Base-by-base conservation (phyloP, 2,797 vertebrate genomes). In the Anniella stebbinsi region DNA sequence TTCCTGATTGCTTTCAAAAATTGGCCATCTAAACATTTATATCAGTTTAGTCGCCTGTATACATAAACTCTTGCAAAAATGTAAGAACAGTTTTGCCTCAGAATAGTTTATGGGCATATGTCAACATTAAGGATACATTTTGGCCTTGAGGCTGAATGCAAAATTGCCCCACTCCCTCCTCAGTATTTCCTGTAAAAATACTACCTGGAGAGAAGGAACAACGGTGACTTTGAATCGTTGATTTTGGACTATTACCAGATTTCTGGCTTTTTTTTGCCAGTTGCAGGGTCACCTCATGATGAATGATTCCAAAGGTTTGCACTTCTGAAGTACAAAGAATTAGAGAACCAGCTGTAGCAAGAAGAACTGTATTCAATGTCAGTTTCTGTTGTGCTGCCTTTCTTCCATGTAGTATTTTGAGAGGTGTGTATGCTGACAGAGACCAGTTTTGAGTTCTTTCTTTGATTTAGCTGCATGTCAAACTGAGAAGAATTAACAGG, bases 161-260 rank as follows among this genome's bases (percentile, higher is more conserved):
- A 94, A 93, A 94, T 94, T 92, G 41, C 90, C 57, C 84, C 11
- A 67, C 87, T 60, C 66, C 48, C 60, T 60, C 4, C 73, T 76
- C 92, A 92, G 75, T 86, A 13, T 91, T 66, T 94, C 80, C 45
- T 85, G 33, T 84, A 84, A 89, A 95, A 95, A 36, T 80, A 86
- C 36, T 92, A 94, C 92, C 92, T 89, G 57, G 86, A 93, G 91
- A 92, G 94, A 95, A 94, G 88, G 45, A 94, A 92, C 81, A 92
- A 90, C 69, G 28, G 38, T 84, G 88, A 95, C 91, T 95, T 94
- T 92, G 80, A 96, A 94, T 89, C 92, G 90, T 86, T 75, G 93
- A 93, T 10, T 75, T 41, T 96, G 95, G 94, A 95, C 60, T 11
- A 3, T 1, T 80, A 93, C 96, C 96, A 97, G 87, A 48, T 77